Evolutionary conservation across 2,888 invertebrate genomes (phyloP), one percentile per base, ranked within the genome.

Genomic region (Cantharis flavilabris): DNA sequence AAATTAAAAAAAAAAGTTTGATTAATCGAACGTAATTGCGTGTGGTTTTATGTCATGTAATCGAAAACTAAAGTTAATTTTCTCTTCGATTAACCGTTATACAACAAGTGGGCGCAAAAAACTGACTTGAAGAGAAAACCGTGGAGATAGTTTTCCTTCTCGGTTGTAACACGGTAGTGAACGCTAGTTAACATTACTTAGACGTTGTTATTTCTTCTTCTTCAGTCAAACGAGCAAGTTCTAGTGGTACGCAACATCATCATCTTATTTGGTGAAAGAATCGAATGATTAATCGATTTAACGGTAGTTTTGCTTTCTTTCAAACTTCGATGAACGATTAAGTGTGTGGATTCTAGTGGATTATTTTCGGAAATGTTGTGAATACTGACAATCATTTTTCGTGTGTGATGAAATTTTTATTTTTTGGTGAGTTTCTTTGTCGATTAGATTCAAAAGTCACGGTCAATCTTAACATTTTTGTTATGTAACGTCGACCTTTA

Each of bases 161-260:
- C 77, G 72, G 62, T 69, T 72, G 67, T 63, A 70, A 76, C 62
- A 71, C 76, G 75, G 76, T 80, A 83, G 83, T 83, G 83, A 83
- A 83, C 83, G 83, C 80, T 82, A 81, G 80, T 81, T 81, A 81
- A 80, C 79, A 82, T 79, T 83, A 81, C 80, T 76, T 77, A 73
- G 49, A 11, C 72, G 75, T 71, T 74, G 33, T 70, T 77, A 70
- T 64, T 62, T 73, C 72, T 72, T 79, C 79, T 72, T 75, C 79
- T 70, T 71, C 79, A 67, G 76, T 77, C 74, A 76, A 62, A 63
- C 71, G 67, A 72, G 69, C 71, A 70, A 79, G 76, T 76, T 76
- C 79, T 77, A 71, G 62, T 64, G 14, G 28, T 63, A 26, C 72
- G 75, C 28, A n/a, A 75, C 71, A 74, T 70, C 71, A 74, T 70